These are phyloP conservation scores for Lutra lutra DNA, from an alignment of 2,797 vertebrate species.

Conservation along the genomic window DNA sequence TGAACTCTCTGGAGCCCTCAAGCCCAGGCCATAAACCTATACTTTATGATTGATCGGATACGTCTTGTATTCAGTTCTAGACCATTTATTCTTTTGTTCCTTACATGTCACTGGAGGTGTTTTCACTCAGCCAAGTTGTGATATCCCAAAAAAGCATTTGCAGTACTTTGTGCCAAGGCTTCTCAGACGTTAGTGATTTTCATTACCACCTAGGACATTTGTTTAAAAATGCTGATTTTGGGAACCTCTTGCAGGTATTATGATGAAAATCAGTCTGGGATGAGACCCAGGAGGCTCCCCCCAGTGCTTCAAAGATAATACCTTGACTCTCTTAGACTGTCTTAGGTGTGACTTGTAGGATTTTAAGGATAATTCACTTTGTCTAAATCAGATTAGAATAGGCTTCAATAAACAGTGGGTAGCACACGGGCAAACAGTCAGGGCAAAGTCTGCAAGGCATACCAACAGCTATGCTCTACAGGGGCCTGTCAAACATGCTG, in stretches of 20 bases:
- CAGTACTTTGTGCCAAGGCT: neutral
- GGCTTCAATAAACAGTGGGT: neutral
- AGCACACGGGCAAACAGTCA: neutral
- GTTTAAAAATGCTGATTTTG: constrained; percentile 40
- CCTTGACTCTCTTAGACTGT: neutral
- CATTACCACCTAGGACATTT: neutral
- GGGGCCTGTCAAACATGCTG: neutral
- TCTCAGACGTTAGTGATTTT: constrained; percentile 45
- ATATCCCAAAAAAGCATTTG: constrained; percentile 11
- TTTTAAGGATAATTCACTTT: neutral
- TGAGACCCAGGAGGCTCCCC: neutral
- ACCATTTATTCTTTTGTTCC: constrained; percentile 65
- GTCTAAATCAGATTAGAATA: neutral
- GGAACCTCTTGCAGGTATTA: constrained; percentile 6
- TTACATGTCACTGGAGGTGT: constrained; percentile 36
- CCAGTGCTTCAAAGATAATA: neutral
- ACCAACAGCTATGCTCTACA: neutral
- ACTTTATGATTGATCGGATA: constrained; percentile 40
- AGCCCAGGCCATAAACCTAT: constrained; percentile 41
- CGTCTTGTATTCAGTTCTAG: constrained; percentile 55
- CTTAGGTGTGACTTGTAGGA: neutral
- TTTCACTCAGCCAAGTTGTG: neutral
- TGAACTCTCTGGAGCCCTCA: neutral
- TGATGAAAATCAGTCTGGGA: neutral
- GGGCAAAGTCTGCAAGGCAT: neutral